These are phyloP conservation scores for Progne subis DNA, from an alignment of 2,113 vertebrate genomes.

Conservation along the genomic window DNA sequence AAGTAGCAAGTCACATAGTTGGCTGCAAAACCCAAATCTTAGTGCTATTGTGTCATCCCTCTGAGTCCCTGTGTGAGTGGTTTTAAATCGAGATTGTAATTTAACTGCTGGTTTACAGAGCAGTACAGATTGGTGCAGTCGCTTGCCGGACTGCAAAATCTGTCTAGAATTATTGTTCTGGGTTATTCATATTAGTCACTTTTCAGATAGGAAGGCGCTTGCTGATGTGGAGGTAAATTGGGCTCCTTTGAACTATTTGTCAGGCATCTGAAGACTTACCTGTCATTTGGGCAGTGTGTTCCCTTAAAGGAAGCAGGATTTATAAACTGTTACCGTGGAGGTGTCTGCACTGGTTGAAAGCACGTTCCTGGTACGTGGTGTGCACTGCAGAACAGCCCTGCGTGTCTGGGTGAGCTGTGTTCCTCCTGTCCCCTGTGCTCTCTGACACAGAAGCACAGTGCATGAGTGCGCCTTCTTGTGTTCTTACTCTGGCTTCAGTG, in stretches of 20 bases:
- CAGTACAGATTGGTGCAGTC: neutral
- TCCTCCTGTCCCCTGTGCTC: too few relatives aligned
- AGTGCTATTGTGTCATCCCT: neutral
- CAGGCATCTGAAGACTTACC: neutral
- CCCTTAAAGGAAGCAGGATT: neutral
- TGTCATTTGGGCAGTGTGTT: neutral
- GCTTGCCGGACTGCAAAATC: neutral
- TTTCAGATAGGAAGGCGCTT: neutral
- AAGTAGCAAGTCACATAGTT: neutral
- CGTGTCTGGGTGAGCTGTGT: neutral
- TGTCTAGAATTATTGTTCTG: neutral
- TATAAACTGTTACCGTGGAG: neutral
- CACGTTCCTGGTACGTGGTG: accelerated
- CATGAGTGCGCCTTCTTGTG: neutral
- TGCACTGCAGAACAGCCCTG: accelerated
- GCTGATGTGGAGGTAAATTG: neutral
- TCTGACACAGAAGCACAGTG: too few relatives aligned
- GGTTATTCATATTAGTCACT: neutral
- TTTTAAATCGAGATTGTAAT: neutral
- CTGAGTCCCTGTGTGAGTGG: neutral
- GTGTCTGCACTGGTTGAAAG: neutral
- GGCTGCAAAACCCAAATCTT: neutral
- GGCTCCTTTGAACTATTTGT: neutral
- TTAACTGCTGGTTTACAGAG: neutral
- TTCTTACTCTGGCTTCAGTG: neutral